Evolutionary conservation across 2,888 invertebrate genomes (phyloP).

Genomic region (Clostera curtula): DNA sequence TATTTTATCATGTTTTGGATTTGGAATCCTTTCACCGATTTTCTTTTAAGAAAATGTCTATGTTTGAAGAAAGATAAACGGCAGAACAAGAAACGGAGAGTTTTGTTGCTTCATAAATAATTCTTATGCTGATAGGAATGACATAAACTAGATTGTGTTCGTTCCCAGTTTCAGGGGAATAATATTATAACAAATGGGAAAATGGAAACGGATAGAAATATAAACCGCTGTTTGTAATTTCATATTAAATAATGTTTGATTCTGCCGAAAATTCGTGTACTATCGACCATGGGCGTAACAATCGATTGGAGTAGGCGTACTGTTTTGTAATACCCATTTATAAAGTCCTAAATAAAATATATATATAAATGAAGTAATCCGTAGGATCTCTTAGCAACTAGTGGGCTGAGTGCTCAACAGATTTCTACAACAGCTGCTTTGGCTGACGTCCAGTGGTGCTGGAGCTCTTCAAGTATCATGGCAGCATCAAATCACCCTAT

Average conservation of each 20-base stretch:
- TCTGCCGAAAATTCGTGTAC: no score
- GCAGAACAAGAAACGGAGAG: conserved; percentile 15
- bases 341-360: conserved; percentile 25
- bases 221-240: not conserved
- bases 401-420: conserved; percentile 59
- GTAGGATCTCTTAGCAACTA: conserved; percentile 61
- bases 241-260: not conserved
- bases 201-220: not conserved
- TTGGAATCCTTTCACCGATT: no score
- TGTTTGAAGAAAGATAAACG: conserved; percentile 21
- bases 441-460: conserved; percentile 26
- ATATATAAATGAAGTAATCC: conserved; percentile 42
- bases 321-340: conserved; percentile 24
- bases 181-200: conserved; percentile 16
- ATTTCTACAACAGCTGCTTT: conserved; percentile 61
- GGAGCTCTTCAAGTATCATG: conserved; percentile 36
- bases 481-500: conserved; percentile 25
- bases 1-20: no score
- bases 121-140: conserved; percentile 17
- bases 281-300: no score
- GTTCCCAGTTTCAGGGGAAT: conserved; percentile 9
- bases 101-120: conserved; percentile 18
- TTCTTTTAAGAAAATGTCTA: no score
- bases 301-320: conserved; percentile 13
- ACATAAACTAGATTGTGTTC: conserved; percentile 13